These are phyloP conservation scores for Agrochola circellaris DNA, from an alignment of 2,888 invertebrate species.

Conservation along the genomic window DNA sequence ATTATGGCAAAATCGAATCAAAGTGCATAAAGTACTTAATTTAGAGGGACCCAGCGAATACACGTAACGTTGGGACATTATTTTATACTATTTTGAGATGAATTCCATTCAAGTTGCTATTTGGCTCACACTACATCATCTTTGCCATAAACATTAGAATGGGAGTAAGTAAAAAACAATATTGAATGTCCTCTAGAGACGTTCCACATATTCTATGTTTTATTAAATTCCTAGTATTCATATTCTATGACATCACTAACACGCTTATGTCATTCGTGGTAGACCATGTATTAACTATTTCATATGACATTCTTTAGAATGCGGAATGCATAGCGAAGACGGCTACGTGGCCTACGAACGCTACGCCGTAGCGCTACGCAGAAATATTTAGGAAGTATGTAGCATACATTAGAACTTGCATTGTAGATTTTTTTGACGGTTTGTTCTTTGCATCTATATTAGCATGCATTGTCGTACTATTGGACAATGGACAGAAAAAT, in stretches of 20 bases:
- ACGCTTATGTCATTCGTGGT: slow-evolving; percentile 10
- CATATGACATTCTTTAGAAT: slow-evolving; percentile 28
- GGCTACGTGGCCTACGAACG: slow-evolving; percentile 19
- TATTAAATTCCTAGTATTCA: slow-evolving; percentile 58
- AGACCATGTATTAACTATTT: slow-evolving; percentile 12
- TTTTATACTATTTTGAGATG: too few relatives aligned
- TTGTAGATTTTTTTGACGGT: too few relatives aligned
- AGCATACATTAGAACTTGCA: neutral
- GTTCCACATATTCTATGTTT: slow-evolving; percentile 9
- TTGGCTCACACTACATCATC: neutral
- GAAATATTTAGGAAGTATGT: slow-evolving; percentile 3
- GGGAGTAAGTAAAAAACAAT: slow-evolving; percentile 10
- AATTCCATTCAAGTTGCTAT: too few relatives aligned
- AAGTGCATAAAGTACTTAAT: neutral
- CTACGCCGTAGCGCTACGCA: slow-evolving; percentile 38
- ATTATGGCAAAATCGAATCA: neutral
- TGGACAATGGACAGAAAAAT: neutral
- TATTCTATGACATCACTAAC: slow-evolving; percentile 37
- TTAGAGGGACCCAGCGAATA: neutral
- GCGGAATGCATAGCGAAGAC: slow-evolving; percentile 13
- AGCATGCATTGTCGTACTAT: neutral
- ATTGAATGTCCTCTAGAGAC: neutral
- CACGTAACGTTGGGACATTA: too few relatives aligned
- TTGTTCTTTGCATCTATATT: neutral
- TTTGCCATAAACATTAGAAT: too few relatives aligned